These are phyloP conservation scores for Pristionchus fissidentatus DNA, from an alignment of 2,888 invertebrate genomes.

Conservation along the genomic window DNA sequence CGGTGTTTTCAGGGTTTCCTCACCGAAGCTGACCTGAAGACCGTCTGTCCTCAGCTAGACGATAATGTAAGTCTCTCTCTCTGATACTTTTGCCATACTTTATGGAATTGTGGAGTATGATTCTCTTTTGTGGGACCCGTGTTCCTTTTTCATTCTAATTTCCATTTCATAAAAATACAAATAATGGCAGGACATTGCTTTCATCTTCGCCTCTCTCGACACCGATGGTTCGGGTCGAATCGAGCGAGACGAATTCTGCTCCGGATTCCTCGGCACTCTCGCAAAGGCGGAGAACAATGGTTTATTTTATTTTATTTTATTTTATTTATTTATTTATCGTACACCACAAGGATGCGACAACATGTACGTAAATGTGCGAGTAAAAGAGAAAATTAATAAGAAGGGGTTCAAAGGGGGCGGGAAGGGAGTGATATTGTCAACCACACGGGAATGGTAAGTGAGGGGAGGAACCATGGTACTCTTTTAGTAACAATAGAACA, in stretches of 20 bases:
- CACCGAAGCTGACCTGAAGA: conserved; percentile 76
- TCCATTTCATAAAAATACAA: not conserved
- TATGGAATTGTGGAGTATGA: not conserved
- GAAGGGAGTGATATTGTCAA: no score
- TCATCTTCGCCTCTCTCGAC: conserved; percentile 69
- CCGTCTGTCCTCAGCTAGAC: conserved; percentile 76
- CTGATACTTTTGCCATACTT: not conserved
- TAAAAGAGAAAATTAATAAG: no score
- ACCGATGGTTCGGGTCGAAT: conserved; percentile 66
- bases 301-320: no score
- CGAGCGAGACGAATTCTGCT: conserved; percentile 76
- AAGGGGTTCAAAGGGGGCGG: no score
- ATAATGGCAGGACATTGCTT: conserved; percentile 59
- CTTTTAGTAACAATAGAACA: not conserved
- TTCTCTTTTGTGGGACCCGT: not conserved
- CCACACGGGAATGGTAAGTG: no score
- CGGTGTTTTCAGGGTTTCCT: conserved; percentile 74
- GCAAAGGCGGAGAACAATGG: conserved; percentile 64
- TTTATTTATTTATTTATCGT: no score
- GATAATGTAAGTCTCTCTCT: conserved; percentile 51
- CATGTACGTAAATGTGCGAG: no score
- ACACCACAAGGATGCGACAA: no score
- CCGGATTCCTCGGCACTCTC: conserved; percentile 75
- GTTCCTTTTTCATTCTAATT: not conserved
- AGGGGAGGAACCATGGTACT: no score